These are phyloP conservation scores for Syngnathus typhle DNA, from an alignment of 2,113 vertebrate genomes.

Conservation along the genomic window DNA sequence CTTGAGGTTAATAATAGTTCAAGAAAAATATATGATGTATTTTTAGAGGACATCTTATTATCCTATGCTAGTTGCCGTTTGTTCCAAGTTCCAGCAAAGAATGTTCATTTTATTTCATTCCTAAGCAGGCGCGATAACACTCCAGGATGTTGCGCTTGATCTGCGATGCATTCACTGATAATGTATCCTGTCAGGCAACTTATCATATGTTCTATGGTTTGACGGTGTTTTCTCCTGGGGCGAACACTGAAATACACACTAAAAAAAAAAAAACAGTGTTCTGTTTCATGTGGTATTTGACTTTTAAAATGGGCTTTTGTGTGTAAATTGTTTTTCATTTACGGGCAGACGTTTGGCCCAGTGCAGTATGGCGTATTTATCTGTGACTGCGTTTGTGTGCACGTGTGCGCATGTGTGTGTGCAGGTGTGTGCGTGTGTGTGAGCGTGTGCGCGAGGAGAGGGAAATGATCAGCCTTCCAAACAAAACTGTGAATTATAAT, in stretches of 20 bases:
- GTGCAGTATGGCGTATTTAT: not conserved
- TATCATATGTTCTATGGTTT: slow-evolving; percentile 5
- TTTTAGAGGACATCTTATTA: not conserved
- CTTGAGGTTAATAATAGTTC: not conserved
- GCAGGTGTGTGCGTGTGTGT: not conserved
- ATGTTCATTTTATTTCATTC: not conserved
- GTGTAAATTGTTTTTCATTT: slow-evolving; percentile 2
- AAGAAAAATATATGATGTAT: not conserved
- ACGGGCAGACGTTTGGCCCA: not conserved
- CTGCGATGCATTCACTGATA: slow-evolving; percentile 10
- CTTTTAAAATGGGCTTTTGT: not conserved
- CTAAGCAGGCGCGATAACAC: not conserved
- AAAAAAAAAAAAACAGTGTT: not conserved
- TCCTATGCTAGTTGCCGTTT: not conserved
- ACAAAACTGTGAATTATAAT: slow-evolving; percentile 19
- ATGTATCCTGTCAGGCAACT: slow-evolving; percentile 8
- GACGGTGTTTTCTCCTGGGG: not conserved
- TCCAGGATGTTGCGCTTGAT: slow-evolving; percentile 1
- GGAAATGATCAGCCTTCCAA: slow-evolving; percentile 11
- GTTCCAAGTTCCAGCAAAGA: not conserved
- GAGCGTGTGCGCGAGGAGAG: no score
- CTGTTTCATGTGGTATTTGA: not conserved
- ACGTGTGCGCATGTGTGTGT: not conserved
- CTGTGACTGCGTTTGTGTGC: not conserved
- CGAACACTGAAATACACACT: not conserved